phyloP scores from a whole-genome alignment of 2,888 invertebrate genomes.

The Drosophila gaucha region DNA sequence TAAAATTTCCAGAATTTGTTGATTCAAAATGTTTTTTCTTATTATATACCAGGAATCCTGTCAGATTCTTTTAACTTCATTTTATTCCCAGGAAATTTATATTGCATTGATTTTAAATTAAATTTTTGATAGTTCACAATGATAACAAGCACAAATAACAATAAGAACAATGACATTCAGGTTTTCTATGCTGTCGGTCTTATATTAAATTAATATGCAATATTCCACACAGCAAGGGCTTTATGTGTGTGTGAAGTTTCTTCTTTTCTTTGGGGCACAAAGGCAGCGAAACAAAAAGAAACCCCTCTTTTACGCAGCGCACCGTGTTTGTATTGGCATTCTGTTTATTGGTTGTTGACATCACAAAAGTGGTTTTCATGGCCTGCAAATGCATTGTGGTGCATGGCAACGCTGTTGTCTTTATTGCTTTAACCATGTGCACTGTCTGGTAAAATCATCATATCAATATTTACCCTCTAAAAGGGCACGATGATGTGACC shows the following conservation, averaged over 20 bases:
- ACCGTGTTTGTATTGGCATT: constrained; percentile 25
- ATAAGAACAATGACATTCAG: not conserved
- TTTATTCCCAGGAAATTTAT: no score
- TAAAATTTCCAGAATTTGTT: no score
- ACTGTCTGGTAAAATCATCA: constrained; percentile 44
- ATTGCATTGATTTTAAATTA: no score
- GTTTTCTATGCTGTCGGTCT: not conserved
- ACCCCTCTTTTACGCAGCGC: not conserved
- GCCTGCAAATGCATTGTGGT: no score
- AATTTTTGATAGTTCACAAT: not conserved
- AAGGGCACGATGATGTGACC: constrained; percentile 47
- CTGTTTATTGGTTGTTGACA: constrained; percentile 16
- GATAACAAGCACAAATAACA: not conserved
- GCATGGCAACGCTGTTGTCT: no score
- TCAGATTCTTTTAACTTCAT: no score
- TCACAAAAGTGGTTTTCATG: not conserved
- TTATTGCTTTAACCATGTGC: no score
- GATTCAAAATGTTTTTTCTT: not conserved
- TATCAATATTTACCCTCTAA: constrained; percentile 52
- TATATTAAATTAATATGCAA: not conserved
- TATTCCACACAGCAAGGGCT: not conserved
- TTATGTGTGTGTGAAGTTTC: not conserved
- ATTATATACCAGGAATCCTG: not conserved
- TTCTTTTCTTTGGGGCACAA: not conserved
- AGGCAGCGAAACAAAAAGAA: not conserved